phyloP scores from a whole-genome alignment of 37 sponge, comb jelly and placozoan genomes.

The Geodia barretti region DNA sequence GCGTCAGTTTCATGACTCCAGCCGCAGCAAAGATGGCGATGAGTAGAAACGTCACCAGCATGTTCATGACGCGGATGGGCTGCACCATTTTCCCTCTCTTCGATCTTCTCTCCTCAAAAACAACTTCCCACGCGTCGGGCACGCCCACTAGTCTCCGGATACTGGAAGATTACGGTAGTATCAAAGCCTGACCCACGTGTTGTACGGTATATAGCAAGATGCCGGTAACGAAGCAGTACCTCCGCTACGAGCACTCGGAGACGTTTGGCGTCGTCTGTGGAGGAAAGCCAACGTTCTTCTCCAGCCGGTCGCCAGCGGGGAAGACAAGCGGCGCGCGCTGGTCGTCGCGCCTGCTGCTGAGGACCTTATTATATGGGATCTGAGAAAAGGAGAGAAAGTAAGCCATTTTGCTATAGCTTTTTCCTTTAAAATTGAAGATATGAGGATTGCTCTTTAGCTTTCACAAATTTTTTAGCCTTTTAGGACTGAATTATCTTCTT shows the following conservation, averaged over 20 bases:
- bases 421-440: not conserved
- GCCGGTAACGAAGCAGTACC: conserved; percentile 84
- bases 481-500: not conserved
- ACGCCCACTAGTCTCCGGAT: too few relatives aligned
- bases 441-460: not conserved
- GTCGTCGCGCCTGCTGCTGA: conserved; percentile 80
- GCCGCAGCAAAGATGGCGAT: conserved; percentile 53
- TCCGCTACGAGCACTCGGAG: conserved; percentile 57
- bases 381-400: conserved; percentile 66
- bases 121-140: too few relatives aligned
- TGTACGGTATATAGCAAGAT: conserved; percentile 10
- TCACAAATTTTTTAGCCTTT: not conserved
- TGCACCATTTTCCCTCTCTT: not conserved
- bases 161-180: too few relatives aligned
- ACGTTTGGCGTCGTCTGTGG: conserved; percentile 78
- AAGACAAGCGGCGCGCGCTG: not conserved
- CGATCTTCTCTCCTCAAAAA: too few relatives aligned
- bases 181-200: conserved; percentile 26
- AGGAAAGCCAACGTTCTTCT: conserved; percentile 48
- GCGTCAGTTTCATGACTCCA: conserved; percentile 61
- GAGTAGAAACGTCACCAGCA: not conserved
- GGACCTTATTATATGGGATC: conserved; percentile 84
- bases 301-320: not conserved
- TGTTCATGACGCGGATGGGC: not conserved
- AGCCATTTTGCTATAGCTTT: not conserved